Evolutionary conservation across 2,113 vertebrate genomes (phyloP).

Genomic region (Triplophysa siluroides): DNA sequence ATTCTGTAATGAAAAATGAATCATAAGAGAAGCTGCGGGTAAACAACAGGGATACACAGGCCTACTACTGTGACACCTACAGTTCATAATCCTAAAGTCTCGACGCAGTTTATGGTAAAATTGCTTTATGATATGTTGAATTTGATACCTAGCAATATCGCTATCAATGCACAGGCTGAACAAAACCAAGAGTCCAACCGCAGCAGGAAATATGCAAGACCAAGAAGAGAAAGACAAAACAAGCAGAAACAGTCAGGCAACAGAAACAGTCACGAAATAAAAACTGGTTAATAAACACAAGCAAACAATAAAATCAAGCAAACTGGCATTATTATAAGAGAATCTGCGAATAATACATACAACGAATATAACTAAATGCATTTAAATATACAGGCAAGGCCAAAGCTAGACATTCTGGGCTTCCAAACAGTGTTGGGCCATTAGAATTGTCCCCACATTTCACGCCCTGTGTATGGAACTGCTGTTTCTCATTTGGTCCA

Average conservation of each 20-base stretch:
- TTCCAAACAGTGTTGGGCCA: no score
- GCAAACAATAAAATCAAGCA: conserved; percentile 39
- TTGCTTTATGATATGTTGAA: conserved; percentile 75
- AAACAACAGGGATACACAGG: conserved; percentile 5
- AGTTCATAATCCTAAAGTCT: conserved; percentile 32
- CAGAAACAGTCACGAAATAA: conserved; percentile 63
- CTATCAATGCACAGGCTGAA: conserved; percentile 98
- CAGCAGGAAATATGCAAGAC: conserved; percentile 71
- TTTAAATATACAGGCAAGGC: no score
- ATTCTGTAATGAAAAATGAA: not conserved
- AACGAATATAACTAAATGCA: not conserved
- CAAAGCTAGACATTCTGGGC: no score
- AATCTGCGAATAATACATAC: not conserved
- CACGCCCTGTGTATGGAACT: no score
- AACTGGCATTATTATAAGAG: conserved; percentile 3
- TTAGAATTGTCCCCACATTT: no score
- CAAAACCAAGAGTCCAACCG: conserved; percentile 83
- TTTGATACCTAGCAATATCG: conserved; percentile 96
- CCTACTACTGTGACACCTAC: conserved; percentile 12
- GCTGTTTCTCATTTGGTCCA: conserved; percentile 31
- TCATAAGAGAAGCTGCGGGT: conserved; percentile 2
- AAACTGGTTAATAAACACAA: conserved; percentile 52
- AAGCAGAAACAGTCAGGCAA: conserved; percentile 67
- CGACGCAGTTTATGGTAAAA: conserved; percentile 74
- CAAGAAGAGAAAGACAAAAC: conserved; percentile 64